phyloP scores from a whole-genome alignment of 1,140 invertebrate genomes.

The Drosophila nikananu region DNA sequence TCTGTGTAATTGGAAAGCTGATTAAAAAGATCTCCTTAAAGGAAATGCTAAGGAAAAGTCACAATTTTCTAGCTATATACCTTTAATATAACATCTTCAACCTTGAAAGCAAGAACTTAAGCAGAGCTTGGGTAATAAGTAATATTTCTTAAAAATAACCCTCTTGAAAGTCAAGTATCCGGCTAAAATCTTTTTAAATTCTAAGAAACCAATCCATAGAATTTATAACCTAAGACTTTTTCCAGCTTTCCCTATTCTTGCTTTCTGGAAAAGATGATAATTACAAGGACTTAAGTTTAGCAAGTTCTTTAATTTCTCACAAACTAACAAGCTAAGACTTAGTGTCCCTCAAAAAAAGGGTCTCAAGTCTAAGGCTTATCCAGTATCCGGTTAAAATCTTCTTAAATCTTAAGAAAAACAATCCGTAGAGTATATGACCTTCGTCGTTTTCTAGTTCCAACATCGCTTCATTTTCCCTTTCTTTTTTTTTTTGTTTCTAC shows the following conservation, averaged over 20 bases:
- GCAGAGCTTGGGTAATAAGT: too few species aligned
- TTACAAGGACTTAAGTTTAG: not conserved
- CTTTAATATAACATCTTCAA: not conserved
- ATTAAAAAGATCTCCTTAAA: not conserved
- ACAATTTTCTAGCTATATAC: not conserved
- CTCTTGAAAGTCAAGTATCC: not conserved
- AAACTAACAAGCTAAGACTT: not conserved
- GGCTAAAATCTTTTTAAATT: too few species aligned
- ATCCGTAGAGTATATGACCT: slow-evolving; percentile 4
- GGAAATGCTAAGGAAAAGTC: not conserved
- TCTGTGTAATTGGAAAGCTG: not conserved
- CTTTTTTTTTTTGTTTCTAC: slow-evolving; percentile 3
- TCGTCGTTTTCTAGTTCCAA: not conserved
- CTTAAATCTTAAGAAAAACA: slow-evolving; percentile 1
- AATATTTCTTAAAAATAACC: not conserved
- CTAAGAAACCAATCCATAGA: too few species aligned
- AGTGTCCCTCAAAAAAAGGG: not conserved
- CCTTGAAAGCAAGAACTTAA: not conserved
- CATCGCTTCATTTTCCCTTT: too few species aligned
- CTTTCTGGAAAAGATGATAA: not conserved
- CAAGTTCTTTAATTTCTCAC: too few species aligned
- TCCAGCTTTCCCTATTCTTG: too few species aligned
- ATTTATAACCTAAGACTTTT: too few species aligned
- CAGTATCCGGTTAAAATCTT: not conserved
- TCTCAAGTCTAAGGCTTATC: not conserved